Evolutionary conservation across 2,113 vertebrate species (phyloP).

Genomic region (Helogale parvula): DNA sequence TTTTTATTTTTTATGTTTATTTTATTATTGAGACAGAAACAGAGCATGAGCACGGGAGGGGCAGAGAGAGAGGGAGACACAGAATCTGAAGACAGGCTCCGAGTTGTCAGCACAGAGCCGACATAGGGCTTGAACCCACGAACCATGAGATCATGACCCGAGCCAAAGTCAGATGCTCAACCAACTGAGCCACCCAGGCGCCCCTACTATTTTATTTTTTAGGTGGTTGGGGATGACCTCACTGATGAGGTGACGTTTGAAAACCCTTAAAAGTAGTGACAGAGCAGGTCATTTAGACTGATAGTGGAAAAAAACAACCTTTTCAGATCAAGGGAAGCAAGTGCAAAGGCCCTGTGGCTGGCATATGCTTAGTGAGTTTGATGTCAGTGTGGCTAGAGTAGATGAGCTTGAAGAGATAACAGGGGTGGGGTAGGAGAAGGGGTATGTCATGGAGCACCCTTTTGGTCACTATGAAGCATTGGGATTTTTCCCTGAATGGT

Average conservation of each 20-base stretch:
- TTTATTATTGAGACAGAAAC: too few relatives aligned
- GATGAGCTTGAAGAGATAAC: not conserved
- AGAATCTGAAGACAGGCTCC: too few relatives aligned
- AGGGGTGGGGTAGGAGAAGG: not conserved
- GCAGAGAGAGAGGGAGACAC: too few relatives aligned
- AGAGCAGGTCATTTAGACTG: not conserved
- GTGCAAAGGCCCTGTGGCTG: not conserved
- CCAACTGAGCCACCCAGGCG: too few relatives aligned
- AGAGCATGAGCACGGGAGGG: too few relatives aligned
- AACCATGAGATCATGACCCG: too few relatives aligned
- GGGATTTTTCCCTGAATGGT: not conserved
- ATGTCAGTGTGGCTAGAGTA: not conserved
- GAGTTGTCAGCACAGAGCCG: too few relatives aligned
- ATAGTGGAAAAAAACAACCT: not conserved
- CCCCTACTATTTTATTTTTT: not conserved
- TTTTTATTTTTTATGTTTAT: too few relatives aligned
- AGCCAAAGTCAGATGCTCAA: too few relatives aligned
- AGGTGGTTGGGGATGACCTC: not conserved
- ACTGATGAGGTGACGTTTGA: not conserved
- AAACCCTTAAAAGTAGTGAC: not conserved
- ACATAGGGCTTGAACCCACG: too few relatives aligned
- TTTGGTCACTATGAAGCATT: not conserved
- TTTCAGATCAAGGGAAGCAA: not conserved
- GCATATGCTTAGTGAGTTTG: not conserved
- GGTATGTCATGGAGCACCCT: not conserved